A percentile compares a stretch with the other conserved stretches of the same genome.
These are phyloP conservation scores for Catocala fraxini DNA, from an alignment of 2,888 invertebrate species.

Conservation along the genomic window DNA sequence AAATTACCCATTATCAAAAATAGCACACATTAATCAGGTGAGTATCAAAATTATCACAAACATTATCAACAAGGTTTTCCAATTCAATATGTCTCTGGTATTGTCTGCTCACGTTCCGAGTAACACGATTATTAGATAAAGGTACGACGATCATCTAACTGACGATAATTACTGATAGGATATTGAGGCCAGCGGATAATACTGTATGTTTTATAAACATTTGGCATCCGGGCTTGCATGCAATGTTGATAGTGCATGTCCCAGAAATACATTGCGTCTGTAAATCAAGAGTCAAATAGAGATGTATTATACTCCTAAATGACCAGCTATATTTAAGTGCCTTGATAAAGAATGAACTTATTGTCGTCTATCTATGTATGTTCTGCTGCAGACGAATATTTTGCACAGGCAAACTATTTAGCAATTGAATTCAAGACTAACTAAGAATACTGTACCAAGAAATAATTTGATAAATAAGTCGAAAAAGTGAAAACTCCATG, in stretches of 20 bases:
- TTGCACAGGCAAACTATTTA: too few relatives aligned
- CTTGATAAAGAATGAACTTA: too few relatives aligned
- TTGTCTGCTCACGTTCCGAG: slow-evolving; percentile 34
- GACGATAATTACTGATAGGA: slow-evolving; percentile 47
- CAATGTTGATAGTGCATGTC: background rate
- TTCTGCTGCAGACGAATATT: too few relatives aligned
- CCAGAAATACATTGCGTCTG: too few relatives aligned
- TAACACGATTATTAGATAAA: slow-evolving; percentile 21
- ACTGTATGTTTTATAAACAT: background rate
- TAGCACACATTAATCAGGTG: background rate
- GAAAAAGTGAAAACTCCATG: too few relatives aligned
- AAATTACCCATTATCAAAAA: background rate
- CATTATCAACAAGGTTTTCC: slow-evolving; percentile 14
- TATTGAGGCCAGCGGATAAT: slow-evolving; percentile 49
- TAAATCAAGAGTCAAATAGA: too few relatives aligned
- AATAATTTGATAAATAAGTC: too few relatives aligned
- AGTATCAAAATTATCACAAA: slow-evolving; percentile 1
- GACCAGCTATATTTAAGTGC: too few relatives aligned
- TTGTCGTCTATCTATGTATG: too few relatives aligned
- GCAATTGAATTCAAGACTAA: too few relatives aligned
- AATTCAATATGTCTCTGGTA: slow-evolving; percentile 14
- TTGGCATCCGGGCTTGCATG: background rate
- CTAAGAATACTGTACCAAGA: too few relatives aligned
- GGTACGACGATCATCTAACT: slow-evolving; percentile 46
- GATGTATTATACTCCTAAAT: too few relatives aligned